phyloP scores from a whole-genome alignment of 1,140 invertebrate species.

The Melanaphis sacchari region DNA sequence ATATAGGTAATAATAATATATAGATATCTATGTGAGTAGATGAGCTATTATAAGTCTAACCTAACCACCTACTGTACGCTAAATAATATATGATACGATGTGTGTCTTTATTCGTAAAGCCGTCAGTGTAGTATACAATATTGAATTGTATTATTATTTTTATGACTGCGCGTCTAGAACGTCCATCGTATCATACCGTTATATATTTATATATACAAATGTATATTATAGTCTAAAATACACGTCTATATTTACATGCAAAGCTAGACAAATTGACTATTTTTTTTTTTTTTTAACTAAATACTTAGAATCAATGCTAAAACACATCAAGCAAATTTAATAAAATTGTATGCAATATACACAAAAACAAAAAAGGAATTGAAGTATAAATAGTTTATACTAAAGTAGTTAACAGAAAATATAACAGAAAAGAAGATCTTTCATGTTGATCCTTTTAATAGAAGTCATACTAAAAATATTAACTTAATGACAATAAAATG shows the following conservation, averaged over 20 bases:
- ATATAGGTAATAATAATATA: not conserved
- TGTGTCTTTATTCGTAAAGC: not conserved
- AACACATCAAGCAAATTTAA: not conserved
- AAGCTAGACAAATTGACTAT: not conserved
- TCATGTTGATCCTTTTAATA: not conserved
- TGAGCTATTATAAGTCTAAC: not conserved
- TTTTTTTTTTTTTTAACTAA: not conserved
- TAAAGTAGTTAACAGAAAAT: not conserved
- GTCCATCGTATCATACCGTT: not conserved
- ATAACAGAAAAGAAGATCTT: not conserved
- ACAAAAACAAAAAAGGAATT: not conserved
- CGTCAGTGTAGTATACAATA: not conserved
- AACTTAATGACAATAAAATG: too few species aligned
- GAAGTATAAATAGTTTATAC: not conserved
- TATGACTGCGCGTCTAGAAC: not conserved
- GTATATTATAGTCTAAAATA: too few species aligned
- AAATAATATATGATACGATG: not conserved
- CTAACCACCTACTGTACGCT: not conserved
- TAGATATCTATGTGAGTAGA: not conserved
- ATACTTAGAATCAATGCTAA: not conserved
- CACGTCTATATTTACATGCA: too few species aligned
- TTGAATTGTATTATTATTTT: not conserved
- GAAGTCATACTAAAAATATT: too few species aligned
- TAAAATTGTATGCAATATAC: not conserved
- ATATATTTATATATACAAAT: too few species aligned